These are phyloP conservation scores for Phasia obesa DNA, from an alignment of 2,888 invertebrate species.

Conservation along the genomic window DNA sequence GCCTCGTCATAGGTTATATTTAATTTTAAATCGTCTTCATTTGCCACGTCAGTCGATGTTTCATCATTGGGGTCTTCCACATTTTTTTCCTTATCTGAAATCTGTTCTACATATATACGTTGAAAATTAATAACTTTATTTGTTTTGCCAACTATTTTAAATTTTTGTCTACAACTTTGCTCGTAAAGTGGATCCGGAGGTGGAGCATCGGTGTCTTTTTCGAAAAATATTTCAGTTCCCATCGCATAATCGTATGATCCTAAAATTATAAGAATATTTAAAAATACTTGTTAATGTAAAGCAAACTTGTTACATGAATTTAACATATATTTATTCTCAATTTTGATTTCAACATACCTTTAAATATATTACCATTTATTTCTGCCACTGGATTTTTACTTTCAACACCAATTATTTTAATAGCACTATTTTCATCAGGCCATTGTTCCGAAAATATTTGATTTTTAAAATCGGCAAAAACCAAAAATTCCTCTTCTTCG, in stretches of 20 bases:
- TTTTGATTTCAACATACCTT: conserved; percentile 80
- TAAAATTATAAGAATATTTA: conserved; percentile 74
- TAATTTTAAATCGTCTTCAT: conserved; percentile 70
- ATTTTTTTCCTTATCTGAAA: conserved; percentile 64
- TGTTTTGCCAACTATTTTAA: conserved; percentile 86
- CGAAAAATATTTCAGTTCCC: conserved; percentile 90
- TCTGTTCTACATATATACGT: conserved; percentile 85
- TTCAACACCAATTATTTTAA: conserved; percentile 85
- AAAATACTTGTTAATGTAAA: neutral
- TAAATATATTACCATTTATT: conserved; percentile 86
- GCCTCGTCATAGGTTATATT: conserved; percentile 80
- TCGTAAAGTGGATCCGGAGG: conserved; percentile 84
- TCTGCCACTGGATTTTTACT: conserved; percentile 86
- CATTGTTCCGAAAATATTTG: conserved; percentile 77
- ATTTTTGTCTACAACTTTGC: conserved; percentile 83
- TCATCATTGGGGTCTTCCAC: conserved; percentile 29
- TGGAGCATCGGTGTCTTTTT: conserved; percentile 84
- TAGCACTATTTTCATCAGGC: conserved; percentile 75
- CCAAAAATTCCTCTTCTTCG: conserved; percentile 80
- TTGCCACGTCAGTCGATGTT: conserved; percentile 13
- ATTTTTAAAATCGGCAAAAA: conserved; percentile 81
- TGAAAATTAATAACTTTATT: conserved; percentile 87
- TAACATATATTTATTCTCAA: too few relatives aligned
- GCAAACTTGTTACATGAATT: too few relatives aligned
- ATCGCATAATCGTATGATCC: conserved; percentile 87